Percentiles rank a stretch among this genome's conserved stretches.
phyloP scores from a whole-genome alignment of 2,113 vertebrate genomes.

The Chinchilla lanigera region DNA sequence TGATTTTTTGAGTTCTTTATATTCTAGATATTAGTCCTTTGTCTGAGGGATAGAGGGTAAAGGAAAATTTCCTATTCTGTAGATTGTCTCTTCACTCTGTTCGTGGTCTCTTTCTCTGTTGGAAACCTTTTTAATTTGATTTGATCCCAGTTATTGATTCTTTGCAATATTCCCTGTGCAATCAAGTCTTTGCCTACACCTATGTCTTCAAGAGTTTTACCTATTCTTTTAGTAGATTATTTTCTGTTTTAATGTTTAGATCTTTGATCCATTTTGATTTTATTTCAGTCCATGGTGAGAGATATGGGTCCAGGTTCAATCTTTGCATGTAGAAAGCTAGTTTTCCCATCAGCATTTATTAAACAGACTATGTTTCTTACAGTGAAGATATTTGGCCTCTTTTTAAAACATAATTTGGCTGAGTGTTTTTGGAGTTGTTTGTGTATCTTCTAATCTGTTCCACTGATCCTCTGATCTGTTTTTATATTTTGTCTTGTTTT shows the following conservation, averaged over 20 bases:
- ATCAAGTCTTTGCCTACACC: too few relatives aligned
- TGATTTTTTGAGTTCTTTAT: not conserved
- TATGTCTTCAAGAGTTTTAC: too few relatives aligned
- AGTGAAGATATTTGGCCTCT: not conserved
- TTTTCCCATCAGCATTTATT: not conserved
- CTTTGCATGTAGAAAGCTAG: not conserved
- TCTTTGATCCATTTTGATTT: too few relatives aligned
- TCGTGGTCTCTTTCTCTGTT: not conserved
- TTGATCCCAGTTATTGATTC: too few relatives aligned
- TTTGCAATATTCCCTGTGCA: too few relatives aligned
- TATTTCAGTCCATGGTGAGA: too few relatives aligned
- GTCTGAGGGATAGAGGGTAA: not conserved
- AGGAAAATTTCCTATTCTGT: not conserved
- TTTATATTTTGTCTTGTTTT: not conserved
- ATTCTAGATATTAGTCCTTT: not conserved
- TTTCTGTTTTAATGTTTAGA: too few relatives aligned
- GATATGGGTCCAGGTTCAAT: not conserved
- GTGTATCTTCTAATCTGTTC: not conserved
- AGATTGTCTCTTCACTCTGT: not conserved
- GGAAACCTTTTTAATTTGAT: not conserved
- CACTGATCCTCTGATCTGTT: not conserved
- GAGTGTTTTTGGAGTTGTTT: not conserved
- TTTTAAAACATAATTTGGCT: not conserved
- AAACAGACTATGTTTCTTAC: not conserved
- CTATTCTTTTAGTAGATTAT: too few relatives aligned